Percentiles rank a stretch among this genome's conserved stretches.
Conservation (phyloP, 2,113 vertebrate species). For the Pterocles burchelli region DNA sequence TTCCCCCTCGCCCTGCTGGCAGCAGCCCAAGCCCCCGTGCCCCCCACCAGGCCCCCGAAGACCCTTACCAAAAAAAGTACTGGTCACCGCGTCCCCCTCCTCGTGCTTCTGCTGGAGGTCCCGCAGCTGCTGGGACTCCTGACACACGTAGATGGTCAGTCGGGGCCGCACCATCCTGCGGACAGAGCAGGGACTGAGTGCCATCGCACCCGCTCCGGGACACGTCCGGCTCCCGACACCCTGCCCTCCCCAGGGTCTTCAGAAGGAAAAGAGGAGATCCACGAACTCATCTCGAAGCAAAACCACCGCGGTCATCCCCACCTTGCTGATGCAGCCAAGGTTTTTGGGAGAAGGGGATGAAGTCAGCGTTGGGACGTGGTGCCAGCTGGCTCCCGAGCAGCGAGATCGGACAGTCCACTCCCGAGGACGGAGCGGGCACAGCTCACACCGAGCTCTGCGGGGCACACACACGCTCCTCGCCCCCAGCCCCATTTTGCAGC, state of each 20-base stretch:
- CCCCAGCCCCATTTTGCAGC: too few species aligned
- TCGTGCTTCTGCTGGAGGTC: constrained; percentile 92
- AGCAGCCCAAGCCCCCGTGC: accelerated
- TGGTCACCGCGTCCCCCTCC: constrained; percentile 84
- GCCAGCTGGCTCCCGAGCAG: neutral
- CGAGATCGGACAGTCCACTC: accelerated
- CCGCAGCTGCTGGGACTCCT: constrained; percentile 88
- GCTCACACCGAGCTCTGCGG: neutral
- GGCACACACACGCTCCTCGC: too few species aligned
- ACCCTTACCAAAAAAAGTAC: constrained; percentile 88
- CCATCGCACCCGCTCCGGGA: neutral
- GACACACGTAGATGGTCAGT: constrained; percentile 95
- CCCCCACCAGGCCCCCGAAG: neutral
- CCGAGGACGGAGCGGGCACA: accelerated
- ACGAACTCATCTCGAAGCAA: accelerated
- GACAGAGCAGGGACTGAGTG: neutral
- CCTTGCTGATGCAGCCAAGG: neutral
- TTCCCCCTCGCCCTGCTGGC: accelerated
- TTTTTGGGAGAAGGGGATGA: accelerated
- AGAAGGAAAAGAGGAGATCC: neutral
- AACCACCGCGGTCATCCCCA: accelerated
- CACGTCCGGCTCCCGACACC: accelerated
- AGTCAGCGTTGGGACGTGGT: accelerated
- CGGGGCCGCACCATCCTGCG: constrained; percentile 89
- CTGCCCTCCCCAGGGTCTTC: neutral